These are phyloP conservation scores for Pammene aurita DNA, from an alignment of 2,888 invertebrate species.

Conservation along the genomic window DNA sequence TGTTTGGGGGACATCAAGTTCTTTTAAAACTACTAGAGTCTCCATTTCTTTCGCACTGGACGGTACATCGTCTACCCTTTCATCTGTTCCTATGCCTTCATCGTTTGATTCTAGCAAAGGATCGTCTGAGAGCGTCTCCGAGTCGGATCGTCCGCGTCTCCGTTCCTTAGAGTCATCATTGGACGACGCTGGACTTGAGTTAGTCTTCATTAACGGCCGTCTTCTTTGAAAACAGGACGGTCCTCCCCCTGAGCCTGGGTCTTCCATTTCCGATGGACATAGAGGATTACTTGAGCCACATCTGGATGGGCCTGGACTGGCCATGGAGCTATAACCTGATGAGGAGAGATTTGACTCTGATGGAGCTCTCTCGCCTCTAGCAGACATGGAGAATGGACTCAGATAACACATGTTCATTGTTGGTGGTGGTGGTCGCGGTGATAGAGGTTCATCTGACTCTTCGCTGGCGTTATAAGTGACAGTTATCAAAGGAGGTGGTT, in stretches of 20 bases:
- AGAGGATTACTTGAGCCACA: slow-evolving; percentile 92
- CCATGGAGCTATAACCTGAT: slow-evolving; percentile 93
- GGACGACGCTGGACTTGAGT: slow-evolving; percentile 76
- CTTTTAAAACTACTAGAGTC: slow-evolving; percentile 69
- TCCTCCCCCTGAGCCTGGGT: slow-evolving; percentile 85
- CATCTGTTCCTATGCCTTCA: slow-evolving; percentile 91
- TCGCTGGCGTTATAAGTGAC: slow-evolving; percentile 90
- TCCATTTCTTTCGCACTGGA: slow-evolving; percentile 86
- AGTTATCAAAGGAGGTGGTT: slow-evolving; percentile 87
- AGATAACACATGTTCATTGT: slow-evolving; percentile 87
- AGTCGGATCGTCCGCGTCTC: slow-evolving; percentile 86
- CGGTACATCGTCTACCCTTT: slow-evolving; percentile 88
- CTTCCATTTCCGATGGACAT: slow-evolving; percentile 89
- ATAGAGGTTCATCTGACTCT: slow-evolving; percentile 89
- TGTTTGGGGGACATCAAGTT: slow-evolving; percentile 76
- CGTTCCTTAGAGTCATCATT: slow-evolving; percentile 77
- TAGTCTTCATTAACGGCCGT: slow-evolving; percentile 85
- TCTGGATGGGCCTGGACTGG: slow-evolving; percentile 91
- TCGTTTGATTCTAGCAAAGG: slow-evolving; percentile 88
- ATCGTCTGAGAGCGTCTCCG: slow-evolving; percentile 89
- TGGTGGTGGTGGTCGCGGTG: slow-evolving; percentile 84
- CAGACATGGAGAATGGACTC: slow-evolving; percentile 90
- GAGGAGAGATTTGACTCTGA: slow-evolving; percentile 93
- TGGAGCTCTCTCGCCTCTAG: slow-evolving; percentile 88
- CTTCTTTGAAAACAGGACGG: slow-evolving; percentile 82